Base-by-base conservation (phyloP, 2,797 vertebrate species). In the Tokudaia muenninki region DNA sequence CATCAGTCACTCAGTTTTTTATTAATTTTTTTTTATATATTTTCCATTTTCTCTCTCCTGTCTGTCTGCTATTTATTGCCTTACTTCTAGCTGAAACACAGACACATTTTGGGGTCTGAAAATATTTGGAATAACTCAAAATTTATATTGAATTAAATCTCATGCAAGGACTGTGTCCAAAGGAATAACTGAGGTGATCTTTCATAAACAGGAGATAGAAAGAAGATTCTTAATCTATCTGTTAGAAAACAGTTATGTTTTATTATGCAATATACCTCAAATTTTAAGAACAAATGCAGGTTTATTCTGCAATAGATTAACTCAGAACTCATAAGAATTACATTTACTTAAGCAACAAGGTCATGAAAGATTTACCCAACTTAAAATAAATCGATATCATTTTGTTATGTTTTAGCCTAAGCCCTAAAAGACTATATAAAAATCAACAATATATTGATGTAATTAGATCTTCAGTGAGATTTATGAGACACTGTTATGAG, bases 401-500 rank as follows among this genome's bases (percentile, higher is more conserved):
- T 98, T 98, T 98, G 97, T 98, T 98, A 98, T 95, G 97, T 93
- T 97, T 98, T 98, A 98, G 97, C 92, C 74, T 91, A 63, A 98
- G 52, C 87, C 44, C 67, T 96, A 98, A 98, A 98, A 96, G 82
- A 94, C 80, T 83, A 96, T 92, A 96, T 78, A 98, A 98, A 98
- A 98, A 98, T 98, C 97, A 98, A 98, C 95, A 98, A 92, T 47
- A 31, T 98, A 98, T 98, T 98, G 98, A 98, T 98, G 77, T 95
- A 98, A 98, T 94, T 98, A 97, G 94, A 98, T 97, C 52, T 98
- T 98, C 94, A 98, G 78, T 31, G 97, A 98, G 97, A 98, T 98
- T 98, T 98, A 98, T 98, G 98, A 98, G 93, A 77, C 72, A 84
- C 72, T 92, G 41, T 74, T 86, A 55, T 88, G 87, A 96, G 47